These are phyloP conservation scores for Scylla paramamosain DNA, from an alignment of 1,140 invertebrate genomes.

Conservation along the genomic window DNA sequence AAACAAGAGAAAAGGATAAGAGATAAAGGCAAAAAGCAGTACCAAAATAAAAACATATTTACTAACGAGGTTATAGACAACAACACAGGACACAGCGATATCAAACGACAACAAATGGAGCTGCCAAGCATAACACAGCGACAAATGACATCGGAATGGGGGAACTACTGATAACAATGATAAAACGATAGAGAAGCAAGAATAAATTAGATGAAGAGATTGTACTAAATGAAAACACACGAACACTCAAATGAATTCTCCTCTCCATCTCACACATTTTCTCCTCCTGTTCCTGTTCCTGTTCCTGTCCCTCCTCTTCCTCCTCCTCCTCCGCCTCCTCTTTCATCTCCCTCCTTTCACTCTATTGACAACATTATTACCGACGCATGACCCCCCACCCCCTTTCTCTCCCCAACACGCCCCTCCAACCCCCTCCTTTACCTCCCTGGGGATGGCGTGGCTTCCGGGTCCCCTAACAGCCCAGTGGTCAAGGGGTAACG, in stretches of 20 bases:
- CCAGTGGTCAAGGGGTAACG: not conserved
- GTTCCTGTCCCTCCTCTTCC: not conserved
- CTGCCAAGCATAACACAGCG: too few species aligned
- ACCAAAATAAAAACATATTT: not conserved
- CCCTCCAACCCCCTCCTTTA: not conserved
- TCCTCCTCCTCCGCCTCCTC: not conserved
- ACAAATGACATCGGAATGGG: too few species aligned
- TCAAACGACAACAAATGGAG: too few species aligned
- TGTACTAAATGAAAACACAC: too few species aligned
- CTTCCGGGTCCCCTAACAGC: not conserved
- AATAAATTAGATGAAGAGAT: too few species aligned
- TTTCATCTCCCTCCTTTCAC: not conserved
- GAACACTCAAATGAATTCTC: too few species aligned
- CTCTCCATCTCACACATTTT: too few species aligned
- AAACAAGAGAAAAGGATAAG: not conserved
- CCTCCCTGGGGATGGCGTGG: not conserved
- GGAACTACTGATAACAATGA: too few species aligned
- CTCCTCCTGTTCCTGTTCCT: not conserved
- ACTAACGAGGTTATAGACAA: not conserved
- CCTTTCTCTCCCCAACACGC: not conserved
- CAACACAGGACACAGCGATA: not conserved
- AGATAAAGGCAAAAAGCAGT: not conserved
- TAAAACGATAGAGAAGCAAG: too few species aligned
- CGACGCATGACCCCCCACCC: not conserved
- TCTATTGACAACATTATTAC: constrained; percentile 24